Evolutionary conservation across 2,888 invertebrate genomes (phyloP).

Genomic region (Lacanobia wlatinum): DNA sequence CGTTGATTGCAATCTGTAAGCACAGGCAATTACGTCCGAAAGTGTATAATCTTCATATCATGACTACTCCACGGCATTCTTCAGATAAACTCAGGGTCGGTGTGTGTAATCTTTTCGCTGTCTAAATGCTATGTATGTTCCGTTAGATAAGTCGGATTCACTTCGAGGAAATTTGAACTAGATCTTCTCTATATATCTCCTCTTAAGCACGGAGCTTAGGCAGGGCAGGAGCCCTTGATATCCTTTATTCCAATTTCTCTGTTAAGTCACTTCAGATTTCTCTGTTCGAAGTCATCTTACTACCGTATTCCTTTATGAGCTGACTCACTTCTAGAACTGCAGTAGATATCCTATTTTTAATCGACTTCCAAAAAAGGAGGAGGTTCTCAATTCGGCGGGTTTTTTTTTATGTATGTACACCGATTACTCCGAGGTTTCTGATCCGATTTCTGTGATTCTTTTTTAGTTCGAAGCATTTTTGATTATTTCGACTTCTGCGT

Average conservation of each 20-base stretch:
- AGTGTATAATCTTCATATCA: constrained; percentile 67
- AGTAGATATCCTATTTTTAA: too few species aligned
- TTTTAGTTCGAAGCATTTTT: too few species aligned
- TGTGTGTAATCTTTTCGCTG: constrained; percentile 38
- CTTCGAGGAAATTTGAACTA: background rate
- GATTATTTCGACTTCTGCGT: too few species aligned
- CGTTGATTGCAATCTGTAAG: constrained; percentile 54
- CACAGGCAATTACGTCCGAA: constrained; percentile 61
- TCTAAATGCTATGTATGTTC: constrained; percentile 1
- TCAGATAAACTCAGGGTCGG: constrained; percentile 61
- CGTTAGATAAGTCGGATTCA: constrained; percentile 19
- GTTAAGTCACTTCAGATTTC: background rate
- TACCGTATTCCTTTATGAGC: background rate
- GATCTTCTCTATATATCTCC: too few species aligned
- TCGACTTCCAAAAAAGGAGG: too few species aligned
- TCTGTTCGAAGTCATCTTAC: background rate
- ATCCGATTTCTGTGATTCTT: too few species aligned
- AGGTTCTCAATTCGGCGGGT: too few species aligned
- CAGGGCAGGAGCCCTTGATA: background rate
- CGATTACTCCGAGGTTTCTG: too few species aligned
- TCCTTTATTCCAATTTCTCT: background rate
- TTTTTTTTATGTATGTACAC: too few species aligned
- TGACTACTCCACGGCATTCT: constrained; percentile 45
- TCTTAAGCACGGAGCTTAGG: background rate
- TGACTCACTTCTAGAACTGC: background rate